phyloP scores from a whole-genome alignment of 2,797 vertebrate species.

The Leuciscus waleckii region DNA sequence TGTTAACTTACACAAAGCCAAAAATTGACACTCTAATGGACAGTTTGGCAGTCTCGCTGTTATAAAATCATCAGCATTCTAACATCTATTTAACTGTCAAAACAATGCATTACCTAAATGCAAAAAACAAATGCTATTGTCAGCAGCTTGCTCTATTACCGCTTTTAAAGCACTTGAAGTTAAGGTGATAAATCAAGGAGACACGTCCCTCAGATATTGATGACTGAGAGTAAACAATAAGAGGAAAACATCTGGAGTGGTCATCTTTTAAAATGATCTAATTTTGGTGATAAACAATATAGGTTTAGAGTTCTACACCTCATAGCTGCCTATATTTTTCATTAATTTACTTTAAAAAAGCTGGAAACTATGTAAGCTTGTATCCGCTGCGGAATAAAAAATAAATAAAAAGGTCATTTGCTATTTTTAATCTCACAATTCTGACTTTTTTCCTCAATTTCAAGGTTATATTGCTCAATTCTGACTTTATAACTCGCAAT shows the following conservation, averaged over 20 bases:
- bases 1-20: not conserved
- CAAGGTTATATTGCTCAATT: too few relatives aligned
- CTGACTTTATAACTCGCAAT: not conserved
- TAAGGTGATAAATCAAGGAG: not conserved
- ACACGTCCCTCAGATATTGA: not conserved
- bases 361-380: not conserved
- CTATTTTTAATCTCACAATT: not conserved
- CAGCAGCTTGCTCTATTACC: not conserved
- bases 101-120: not conserved
- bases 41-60: not conserved
- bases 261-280: not conserved
- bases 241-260: not conserved
- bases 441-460: not conserved
- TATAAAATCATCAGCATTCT: not conserved
- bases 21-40: not conserved
- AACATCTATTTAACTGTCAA: not conserved
- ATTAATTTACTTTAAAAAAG: not conserved
- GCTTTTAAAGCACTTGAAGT: constrained; percentile 24
- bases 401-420: not conserved
- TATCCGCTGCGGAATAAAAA: not conserved
- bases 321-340: not conserved
- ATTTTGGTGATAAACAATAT: not conserved
- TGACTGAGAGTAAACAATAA: not conserved
- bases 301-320: not conserved
- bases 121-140: not conserved